Evolutionary conservation across 1,140 invertebrate species (phyloP).

Genomic region (Notospermus geniculatus): DNA sequence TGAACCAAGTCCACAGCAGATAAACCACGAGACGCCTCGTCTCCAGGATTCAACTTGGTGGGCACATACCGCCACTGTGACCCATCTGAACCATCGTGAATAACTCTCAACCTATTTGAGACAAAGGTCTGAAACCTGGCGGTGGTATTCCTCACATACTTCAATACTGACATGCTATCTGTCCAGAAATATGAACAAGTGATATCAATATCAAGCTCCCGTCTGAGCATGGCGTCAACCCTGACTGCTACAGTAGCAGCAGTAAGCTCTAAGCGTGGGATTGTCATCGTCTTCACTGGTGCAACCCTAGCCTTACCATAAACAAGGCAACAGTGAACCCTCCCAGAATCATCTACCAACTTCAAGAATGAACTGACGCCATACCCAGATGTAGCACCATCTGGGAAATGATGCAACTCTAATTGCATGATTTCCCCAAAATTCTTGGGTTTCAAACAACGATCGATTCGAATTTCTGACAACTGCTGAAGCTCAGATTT

Average conservation of each 20-base stretch:
- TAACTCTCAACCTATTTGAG: no score
- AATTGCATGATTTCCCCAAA: slow-evolving; percentile 6
- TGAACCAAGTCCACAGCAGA: no score
- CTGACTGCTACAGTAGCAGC: slow-evolving; percentile 47
- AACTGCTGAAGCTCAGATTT: background rate
- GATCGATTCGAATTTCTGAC: background rate
- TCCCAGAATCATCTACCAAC: slow-evolving; percentile 9
- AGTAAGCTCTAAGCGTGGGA: slow-evolving; percentile 54
- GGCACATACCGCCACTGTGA: slow-evolving; percentile 5
- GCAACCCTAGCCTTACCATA: slow-evolving; percentile 40
- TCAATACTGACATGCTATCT: slow-evolving; percentile 17
- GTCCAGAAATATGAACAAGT: background rate
- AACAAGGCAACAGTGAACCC: slow-evolving; percentile 25
- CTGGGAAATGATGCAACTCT: slow-evolving; percentile 24
- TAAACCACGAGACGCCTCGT: no score
- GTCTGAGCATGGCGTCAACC: slow-evolving; percentile 24
- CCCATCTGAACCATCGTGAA: background rate
- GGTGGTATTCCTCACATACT: slow-evolving; percentile 16
- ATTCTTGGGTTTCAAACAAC: slow-evolving; percentile 10
- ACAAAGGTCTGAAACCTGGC: no score
- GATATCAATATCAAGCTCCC: background rate
- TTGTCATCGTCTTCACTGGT: slow-evolving; percentile 43
- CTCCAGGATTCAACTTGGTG: background rate
- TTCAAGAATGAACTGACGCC: slow-evolving; percentile 23
- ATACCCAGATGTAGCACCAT: slow-evolving; percentile 22